Percentiles rank a stretch among this genome's conserved stretches.
Evolutionary conservation across 2,888 invertebrate genomes (phyloP).

Genomic region (Sialis lutaria): DNA sequence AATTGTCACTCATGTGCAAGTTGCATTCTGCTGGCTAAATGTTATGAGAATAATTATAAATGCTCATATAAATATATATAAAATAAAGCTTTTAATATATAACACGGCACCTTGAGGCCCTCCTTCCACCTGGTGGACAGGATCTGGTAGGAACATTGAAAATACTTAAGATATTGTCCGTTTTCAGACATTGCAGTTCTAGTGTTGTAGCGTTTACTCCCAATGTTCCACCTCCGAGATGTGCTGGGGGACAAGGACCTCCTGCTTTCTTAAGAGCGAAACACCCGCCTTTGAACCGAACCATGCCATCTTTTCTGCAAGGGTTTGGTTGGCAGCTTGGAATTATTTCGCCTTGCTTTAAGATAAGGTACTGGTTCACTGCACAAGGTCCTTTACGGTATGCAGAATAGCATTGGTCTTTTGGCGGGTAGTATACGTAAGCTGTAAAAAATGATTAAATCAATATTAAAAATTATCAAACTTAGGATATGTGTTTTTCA

Average conservation of each 20-base stretch:
- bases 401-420: constrained; percentile 41
- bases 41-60: no score
- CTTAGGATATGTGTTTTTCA: no score
- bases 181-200: constrained; percentile 17
- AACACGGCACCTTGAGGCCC: background rate
- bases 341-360: constrained; percentile 30
- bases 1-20: no score
- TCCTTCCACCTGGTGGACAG: background rate
- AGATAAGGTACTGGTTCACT: constrained; percentile 32
- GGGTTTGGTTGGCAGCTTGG: constrained; percentile 44
- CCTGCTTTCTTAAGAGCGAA: constrained; percentile 23
- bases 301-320: constrained; percentile 33
- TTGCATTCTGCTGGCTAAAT: no score
- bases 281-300: constrained; percentile 29
- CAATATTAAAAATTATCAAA: background rate
- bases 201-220: constrained; percentile 42
- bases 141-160: background rate
- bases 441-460: constrained; percentile 22
- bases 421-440: constrained; percentile 39
- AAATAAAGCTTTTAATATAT: no score
- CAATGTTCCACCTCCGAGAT: constrained; percentile 27
- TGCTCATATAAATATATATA: no score
- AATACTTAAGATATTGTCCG: background rate
- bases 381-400: constrained; percentile 47
- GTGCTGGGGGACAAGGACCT: constrained; percentile 27